Evolutionary conservation across 2,888 invertebrate genomes (phyloP), one percentile per base, ranked within the genome.

Genomic region (Cordilura impudica): DNA sequence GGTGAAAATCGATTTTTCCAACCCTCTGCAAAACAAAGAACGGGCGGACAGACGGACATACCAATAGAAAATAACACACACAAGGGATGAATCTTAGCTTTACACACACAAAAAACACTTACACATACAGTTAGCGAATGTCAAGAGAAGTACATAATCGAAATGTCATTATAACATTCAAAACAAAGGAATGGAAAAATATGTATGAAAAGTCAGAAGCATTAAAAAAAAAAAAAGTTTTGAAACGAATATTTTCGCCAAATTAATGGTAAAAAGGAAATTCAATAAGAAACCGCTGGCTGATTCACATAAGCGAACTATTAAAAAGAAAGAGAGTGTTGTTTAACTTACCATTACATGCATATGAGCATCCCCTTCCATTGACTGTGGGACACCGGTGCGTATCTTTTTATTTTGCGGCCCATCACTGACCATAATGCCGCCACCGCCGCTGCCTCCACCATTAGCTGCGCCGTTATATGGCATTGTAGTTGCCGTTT

Each of bases 391-490:
- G 73, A 88, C 88, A 21, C 88, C 89, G 79, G 89, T 89, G 74
- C 89, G 89, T 83, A 89, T 89, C 83, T 89, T 89, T 84, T 89
- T 89, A 75, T 89, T 89, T 82, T 89, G 89, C 83, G 89, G 89
- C 73, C 89, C 89, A 83, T 89, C 89, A 78, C 85, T 87, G 76
- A 87, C 86, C 29, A 86, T 86, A 72, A 86, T 85, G 72, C 87
- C 86, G 74, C 87, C 87, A 63, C 89, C 88, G 26, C 88, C 88
- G 43, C 88, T 88, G 63, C 87, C 87, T 51, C 86, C 87, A 65
- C 85, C 85, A 84, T 89, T 86, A 84, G 87, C 85, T 82, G 88
- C 85, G 82, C 89, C 89, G 87, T 89, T 89, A 83, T 88, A 87
- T 82, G 88, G 88, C 88, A 88, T 87, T 79, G 87, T 86, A 81